Base-by-base conservation (phyloP, 2,113 vertebrate species). In the Tyrannus savana region DNA sequence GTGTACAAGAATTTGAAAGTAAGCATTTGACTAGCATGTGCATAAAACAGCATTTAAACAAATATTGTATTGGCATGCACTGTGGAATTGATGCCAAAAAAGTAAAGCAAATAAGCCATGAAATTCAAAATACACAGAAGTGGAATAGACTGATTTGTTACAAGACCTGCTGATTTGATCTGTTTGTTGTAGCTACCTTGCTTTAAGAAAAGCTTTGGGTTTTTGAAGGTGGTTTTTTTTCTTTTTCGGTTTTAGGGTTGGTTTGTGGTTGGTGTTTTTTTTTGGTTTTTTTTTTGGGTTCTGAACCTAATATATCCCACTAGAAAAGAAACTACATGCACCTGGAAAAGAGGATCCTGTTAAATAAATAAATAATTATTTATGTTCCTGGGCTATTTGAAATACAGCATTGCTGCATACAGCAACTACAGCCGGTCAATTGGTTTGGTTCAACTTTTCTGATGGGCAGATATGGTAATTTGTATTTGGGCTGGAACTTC, bases 111-210 rank as follows among this genome's bases (percentile, higher is more conserved):
- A 98, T 98, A 98, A 98, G 97, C 95, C 88, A 62, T 96, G 97
- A 98, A 98, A 98, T 97, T 97, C 95, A 98, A 98, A 98, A 98
- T 98, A 98, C 96, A 98, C 98, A 98, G 96, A 92, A 77, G 87
- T 77, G 93, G 60, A 90, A 96, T 91, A 94, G 96, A 95, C 90
- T 79, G 97, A 95, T 97, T 97, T 92, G 95, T 94, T 95, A 14
- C 60, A 84, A 81, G 94, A 72, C 55, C 89, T 66, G 66, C 92
- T 79, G 95, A 97, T 96, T 96, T 90, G 90, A 87, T 95, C 81
- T 97, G 93, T 95, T 97, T 96, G 82, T 93, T 96, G 84, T 90
- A 94, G 95, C 91, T 97, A 88, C 97, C 90, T 97, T 93, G 66
- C 60, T 93, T 91, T 42, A 63, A 87, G 71, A 80, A 79, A 46